These are phyloP conservation scores for Halcyon chelicuti DNA, from an alignment of 2,797 vertebrate genomes.

Conservation along the genomic window DNA sequence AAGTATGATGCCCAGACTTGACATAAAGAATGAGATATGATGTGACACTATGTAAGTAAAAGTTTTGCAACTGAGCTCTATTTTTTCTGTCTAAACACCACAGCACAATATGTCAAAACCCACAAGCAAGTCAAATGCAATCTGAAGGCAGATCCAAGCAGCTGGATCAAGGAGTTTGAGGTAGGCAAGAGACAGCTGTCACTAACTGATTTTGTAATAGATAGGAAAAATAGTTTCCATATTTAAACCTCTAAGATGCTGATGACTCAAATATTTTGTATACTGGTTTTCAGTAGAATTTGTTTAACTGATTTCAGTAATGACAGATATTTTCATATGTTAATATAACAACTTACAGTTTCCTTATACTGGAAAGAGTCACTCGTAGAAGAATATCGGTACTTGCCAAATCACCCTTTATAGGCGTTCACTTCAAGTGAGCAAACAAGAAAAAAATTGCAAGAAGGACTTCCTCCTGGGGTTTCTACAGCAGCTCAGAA, in stretches of 20 bases:
- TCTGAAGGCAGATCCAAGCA: background rate
- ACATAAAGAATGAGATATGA: background rate
- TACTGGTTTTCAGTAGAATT: background rate
- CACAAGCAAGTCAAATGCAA: background rate
- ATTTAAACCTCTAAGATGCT: background rate
- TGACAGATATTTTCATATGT: background rate
- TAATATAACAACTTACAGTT: background rate
- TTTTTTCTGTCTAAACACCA: background rate
- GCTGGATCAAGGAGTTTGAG: background rate
- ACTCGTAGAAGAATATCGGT: background rate
- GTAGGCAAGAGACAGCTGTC: background rate
- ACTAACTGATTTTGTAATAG: background rate
- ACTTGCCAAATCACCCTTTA: slow-evolving; percentile 8
- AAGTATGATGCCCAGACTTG: background rate
- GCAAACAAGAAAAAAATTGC: slow-evolving; percentile 52
- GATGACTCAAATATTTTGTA: background rate
- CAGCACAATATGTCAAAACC: background rate
- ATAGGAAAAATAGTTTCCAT: background rate
- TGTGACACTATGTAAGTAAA: background rate
- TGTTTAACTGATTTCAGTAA: background rate
- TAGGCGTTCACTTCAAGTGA: slow-evolving; percentile 55
- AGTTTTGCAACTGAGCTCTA: background rate
- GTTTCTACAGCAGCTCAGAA: slow-evolving; percentile 57
- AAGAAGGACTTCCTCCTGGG: slow-evolving; percentile 73
- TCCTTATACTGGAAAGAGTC: background rate